These are phyloP conservation scores for Cenopis cana DNA, from an alignment of 2,888 invertebrate genomes.

Conservation along the genomic window DNA sequence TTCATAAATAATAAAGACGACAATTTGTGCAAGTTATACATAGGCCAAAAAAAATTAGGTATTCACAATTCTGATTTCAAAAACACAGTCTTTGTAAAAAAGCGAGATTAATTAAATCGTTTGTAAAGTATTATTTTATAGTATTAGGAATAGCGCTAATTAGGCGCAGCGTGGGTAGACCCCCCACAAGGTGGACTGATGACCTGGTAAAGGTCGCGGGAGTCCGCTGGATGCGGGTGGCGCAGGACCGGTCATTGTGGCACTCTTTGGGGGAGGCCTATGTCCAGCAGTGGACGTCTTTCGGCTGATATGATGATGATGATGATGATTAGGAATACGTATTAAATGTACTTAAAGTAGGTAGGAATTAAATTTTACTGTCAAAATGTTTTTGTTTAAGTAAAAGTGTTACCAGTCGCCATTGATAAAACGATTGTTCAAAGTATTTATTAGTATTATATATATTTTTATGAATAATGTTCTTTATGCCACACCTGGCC, in stretches of 20 bases:
- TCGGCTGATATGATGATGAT: no score
- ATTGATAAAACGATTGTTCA: conserved; percentile 27
- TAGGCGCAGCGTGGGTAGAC: no score
- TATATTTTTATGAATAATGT: no score
- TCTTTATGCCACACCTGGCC: no score
- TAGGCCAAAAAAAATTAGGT: neutral
- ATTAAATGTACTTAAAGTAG: conserved; percentile 42
- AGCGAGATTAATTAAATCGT: neutral
- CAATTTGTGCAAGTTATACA: no score
- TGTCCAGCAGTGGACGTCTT: no score
- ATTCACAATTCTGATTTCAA: neutral
- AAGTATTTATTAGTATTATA: conserved; percentile 27
- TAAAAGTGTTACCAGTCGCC: conserved; percentile 38
- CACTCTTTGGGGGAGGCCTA: no score
- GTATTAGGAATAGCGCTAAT: conserved; percentile 34
- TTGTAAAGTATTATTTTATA: conserved; percentile 35
- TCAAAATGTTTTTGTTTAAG: conserved; percentile 14
- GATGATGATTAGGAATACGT: conserved; percentile 30
- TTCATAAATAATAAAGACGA: no score
- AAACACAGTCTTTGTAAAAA: neutral
- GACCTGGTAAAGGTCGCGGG: no score
- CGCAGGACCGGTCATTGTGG: no score
- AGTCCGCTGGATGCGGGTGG: no score
- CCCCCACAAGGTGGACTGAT: no score
- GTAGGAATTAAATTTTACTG: conserved; percentile 25